Evolutionary conservation across 2,113 vertebrate species (phyloP).

Genomic region (Bungarus multicinctus): DNA sequence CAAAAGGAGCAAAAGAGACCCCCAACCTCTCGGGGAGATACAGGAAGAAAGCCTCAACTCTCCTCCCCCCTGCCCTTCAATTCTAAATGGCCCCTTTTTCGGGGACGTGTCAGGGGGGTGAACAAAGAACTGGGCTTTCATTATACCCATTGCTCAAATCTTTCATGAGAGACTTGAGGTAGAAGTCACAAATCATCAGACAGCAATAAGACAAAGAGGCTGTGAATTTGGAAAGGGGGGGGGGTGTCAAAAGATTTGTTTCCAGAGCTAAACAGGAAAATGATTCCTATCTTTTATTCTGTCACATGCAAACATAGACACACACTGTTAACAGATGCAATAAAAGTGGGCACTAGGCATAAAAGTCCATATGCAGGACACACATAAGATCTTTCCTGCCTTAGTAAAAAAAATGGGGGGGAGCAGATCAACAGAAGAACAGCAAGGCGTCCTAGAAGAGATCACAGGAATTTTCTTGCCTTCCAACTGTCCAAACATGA

Average conservation of each 20-base stretch:
- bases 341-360: conserved; percentile 32
- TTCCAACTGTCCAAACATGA: conserved; percentile 47
- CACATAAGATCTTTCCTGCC: conserved; percentile 44
- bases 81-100: neutral
- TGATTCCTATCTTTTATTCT: conserved; percentile 6
- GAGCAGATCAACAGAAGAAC: conserved; percentile 41
- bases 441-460: conserved; percentile 44
- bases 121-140: neutral
- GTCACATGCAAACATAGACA: neutral
- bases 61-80: neutral
- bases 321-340: neutral
- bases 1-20: neutral
- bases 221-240: neutral
- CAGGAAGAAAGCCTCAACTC: neutral
- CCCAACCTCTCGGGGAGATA: neutral
- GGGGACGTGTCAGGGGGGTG: neutral
- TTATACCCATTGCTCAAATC: no score
- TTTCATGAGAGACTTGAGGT: neutral
- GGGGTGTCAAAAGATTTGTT: neutral
- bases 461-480: conserved; percentile 16
- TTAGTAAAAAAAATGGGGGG: conserved; percentile 35
- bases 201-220: neutral
- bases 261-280: conserved; percentile 51
- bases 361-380: conserved; percentile 47
- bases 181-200: conserved; percentile 23